Conservation (phyloP, 2,797 vertebrate genomes). For the Valencia hispanica region DNA sequence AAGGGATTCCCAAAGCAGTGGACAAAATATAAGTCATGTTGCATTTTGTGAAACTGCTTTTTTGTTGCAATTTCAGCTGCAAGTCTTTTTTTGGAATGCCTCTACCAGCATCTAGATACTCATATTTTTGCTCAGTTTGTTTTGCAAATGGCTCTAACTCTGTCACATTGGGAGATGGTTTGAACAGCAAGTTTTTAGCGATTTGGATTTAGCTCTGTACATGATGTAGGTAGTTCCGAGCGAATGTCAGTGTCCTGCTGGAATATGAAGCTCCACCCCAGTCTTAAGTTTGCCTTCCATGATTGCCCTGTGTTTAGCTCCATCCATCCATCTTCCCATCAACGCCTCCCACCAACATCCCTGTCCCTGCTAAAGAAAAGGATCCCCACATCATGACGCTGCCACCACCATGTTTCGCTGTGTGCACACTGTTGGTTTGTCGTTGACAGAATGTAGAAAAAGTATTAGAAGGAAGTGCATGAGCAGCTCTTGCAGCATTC, state of each 20-base stretch:
- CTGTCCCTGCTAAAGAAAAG: not conserved
- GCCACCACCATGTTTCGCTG: not conserved
- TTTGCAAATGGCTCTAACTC: not conserved
- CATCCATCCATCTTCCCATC: too few species aligned
- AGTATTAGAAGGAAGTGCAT: not conserved
- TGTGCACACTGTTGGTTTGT: not conserved
- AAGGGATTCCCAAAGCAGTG: conserved; percentile 49
- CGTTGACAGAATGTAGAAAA: not conserved
- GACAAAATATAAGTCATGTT: not conserved
- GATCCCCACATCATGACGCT: not conserved
- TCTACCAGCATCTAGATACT: not conserved
- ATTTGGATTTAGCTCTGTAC: not conserved
- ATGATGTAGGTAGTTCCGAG: not conserved
- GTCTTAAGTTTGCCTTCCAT: not conserved
- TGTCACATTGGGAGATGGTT: not conserved
- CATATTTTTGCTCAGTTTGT: not conserved
- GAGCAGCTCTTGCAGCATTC: not conserved
- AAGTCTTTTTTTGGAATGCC: not conserved
- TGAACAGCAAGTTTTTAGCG: not conserved
- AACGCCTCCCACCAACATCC: not conserved
- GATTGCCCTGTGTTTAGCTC: not conserved
- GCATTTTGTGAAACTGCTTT: not conserved
- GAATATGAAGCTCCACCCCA: not conserved
- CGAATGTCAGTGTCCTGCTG: not conserved
- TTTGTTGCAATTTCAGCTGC: not conserved